Percentiles rank a stretch among this genome's conserved stretches.
phyloP scores from a whole-genome alignment of 1,140 invertebrate genomes.

The Hermetia illucens region DNA sequence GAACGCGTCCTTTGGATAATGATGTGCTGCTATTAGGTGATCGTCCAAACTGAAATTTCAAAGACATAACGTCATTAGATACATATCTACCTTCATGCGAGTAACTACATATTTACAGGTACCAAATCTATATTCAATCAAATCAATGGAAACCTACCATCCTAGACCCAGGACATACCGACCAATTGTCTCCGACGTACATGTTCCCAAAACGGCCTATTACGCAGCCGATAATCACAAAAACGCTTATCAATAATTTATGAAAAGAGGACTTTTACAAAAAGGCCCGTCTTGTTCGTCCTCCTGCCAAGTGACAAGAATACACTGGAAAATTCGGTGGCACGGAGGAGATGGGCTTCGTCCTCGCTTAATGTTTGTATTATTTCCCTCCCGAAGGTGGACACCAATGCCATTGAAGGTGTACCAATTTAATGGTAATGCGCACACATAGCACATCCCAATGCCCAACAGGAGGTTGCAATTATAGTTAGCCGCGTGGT shows the following conservation, averaged over 20 bases:
- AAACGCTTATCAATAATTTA: conserved; percentile 1
- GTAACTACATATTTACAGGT: conserved; percentile 7
- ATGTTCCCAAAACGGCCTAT: background rate
- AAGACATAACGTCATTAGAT: conserved; percentile 1
- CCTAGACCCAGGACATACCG: conserved; percentile 22
- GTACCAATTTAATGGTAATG: background rate
- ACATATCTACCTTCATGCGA: conserved; percentile 6
- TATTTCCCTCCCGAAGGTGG: too few species aligned
- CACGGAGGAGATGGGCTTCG: too few species aligned
- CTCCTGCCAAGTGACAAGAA: background rate
- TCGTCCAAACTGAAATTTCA: conserved; percentile 58
- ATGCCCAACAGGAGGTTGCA: background rate
- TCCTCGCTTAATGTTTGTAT: too few species aligned
- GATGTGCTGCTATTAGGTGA: conserved; percentile 61
- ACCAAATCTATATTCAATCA: conserved; percentile 12
- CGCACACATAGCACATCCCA: background rate
- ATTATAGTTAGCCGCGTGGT: background rate
- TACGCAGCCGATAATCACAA: conserved; percentile 12
- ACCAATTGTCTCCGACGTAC: conserved; percentile 15
- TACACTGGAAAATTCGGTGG: too few species aligned
- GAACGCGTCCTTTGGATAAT: conserved; percentile 60
- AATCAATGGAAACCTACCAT: conserved; percentile 11
- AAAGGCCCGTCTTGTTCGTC: background rate
- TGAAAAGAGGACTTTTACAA: conserved; percentile 1
- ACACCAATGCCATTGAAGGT: background rate